Evolutionary conservation across 2,113 vertebrate species (phyloP), one percentile per base, ranked within the genome.

Genomic region (Oryzias melastigma): DNA sequence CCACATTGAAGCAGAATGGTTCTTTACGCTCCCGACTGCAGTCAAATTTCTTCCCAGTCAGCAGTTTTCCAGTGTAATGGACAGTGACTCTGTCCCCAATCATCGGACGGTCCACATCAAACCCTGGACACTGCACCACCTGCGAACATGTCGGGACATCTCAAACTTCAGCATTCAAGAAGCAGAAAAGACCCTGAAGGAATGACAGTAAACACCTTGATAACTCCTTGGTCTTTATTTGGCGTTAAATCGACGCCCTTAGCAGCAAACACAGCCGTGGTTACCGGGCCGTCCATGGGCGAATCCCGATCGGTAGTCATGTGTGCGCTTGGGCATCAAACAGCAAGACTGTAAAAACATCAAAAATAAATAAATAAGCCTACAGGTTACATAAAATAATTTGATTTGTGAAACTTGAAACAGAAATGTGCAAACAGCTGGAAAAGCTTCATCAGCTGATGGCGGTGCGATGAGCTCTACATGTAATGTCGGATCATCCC

Each of bases 31-130:
- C 93, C 0, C 90, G 89, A 88, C 95, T 98, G 81, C 94, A 96
- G 87, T 98, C 96, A 50, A 98, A 98, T 61, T 92, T 96, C 82
- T 94, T 94, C n/a, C 97, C 96, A 3, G 85, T 94, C 66, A 94
- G 89, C 73, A 98, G 51, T 75, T 87, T 95, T 46, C 97, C 96
- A 62, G 94, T 97, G 90, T 98, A 98, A 84, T 98, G 97, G 66
- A 98, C 94, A 0, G 87, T 93, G 69, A 98, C 94, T 83, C 86
- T 96, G 91, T 98, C 97, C 58, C 95, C 96, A 0, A 96, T 94
- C 95, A 98, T 97, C 15, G 96, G 97, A 13, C 14, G 82, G 43
- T 95, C 94, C 12, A 92, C 93, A 62, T 91, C 88, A 1, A 67
- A 76, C 1, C 96, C 96, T 5, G 80, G 87, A 24, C 82, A 77